A percentile compares a stretch with the other conserved stretches of the same genome.
phyloP scores from a whole-genome alignment of 2,888 invertebrate genomes.

The Steinernema hermaphroditum region DNA sequence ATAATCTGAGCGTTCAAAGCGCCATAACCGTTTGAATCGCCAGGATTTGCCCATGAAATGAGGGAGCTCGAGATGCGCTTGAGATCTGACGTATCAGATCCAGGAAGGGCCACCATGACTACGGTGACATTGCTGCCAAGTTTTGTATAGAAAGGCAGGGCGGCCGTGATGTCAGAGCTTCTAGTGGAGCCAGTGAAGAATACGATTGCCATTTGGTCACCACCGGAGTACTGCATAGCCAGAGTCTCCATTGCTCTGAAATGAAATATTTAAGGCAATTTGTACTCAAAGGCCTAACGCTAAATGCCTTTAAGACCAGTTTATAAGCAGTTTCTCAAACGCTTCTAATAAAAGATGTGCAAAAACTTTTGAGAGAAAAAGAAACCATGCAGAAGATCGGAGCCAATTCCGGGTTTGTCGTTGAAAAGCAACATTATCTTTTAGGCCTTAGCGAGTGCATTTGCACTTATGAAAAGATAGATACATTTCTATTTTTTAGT shows the following conservation, averaged over 20 bases:
- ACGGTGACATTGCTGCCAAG: not conserved
- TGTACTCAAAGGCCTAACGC: no score
- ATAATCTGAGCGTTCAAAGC: not conserved
- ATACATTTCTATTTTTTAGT: no score
- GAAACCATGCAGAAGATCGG: no score
- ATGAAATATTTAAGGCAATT: no score
- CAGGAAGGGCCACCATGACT: slow-evolving; percentile 5
- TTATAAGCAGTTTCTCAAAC: no score
- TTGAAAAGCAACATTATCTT: no score
- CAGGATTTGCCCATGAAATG: not conserved
- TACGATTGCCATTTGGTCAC: not conserved
- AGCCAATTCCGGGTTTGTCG: no score
- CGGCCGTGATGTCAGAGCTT: not conserved
- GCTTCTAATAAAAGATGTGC: no score
- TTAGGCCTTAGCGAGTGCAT: no score
- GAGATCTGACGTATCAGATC: not conserved
- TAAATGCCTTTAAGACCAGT: no score
- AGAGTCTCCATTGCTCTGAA: not conserved
- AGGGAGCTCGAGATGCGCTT: not conserved
- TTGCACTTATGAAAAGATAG: no score
- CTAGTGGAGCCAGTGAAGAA: not conserved
- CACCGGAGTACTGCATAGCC: not conserved
- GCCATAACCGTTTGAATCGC: not conserved
- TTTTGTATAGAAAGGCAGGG: not conserved
- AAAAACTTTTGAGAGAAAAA: no score